phyloP scores from a whole-genome alignment of 2,113 vertebrate genomes.

The Ivindomyrus marchei region DNA sequence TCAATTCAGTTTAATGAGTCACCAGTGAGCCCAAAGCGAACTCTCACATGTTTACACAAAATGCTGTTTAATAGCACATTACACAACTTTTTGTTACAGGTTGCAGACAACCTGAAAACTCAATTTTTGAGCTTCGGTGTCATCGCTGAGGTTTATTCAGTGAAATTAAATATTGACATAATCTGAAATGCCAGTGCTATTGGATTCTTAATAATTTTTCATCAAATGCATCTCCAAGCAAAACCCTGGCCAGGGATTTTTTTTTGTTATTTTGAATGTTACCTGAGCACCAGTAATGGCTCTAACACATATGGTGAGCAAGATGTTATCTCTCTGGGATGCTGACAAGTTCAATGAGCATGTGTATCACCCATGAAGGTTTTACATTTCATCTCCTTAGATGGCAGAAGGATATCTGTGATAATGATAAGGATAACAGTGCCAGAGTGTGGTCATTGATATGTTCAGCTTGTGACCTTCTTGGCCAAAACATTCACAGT shows the following conservation, averaged over 20 bases:
- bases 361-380: not conserved
- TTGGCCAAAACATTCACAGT: constrained; percentile 1
- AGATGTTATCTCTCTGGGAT: constrained; percentile 1
- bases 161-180: not conserved
- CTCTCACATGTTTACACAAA: not conserved
- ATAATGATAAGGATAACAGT: not conserved
- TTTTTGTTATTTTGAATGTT: not conserved
- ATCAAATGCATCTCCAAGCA: not conserved
- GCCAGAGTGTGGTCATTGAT: not conserved
- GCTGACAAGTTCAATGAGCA: not conserved
- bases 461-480: not conserved
- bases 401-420: not conserved
- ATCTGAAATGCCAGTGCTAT: not conserved
- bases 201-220: not conserved
- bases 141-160: not conserved
- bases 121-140: not conserved
- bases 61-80: not conserved
- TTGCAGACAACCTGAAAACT: not conserved
- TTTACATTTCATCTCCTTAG: not conserved
- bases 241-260: not conserved
- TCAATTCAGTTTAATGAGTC: not conserved
- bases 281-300: not conserved
- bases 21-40: not conserved
- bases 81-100: not conserved
- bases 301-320: not conserved